Evolutionary conservation across 2,113 vertebrate genomes (phyloP).

Genomic region (Catagonus wagneri): DNA sequence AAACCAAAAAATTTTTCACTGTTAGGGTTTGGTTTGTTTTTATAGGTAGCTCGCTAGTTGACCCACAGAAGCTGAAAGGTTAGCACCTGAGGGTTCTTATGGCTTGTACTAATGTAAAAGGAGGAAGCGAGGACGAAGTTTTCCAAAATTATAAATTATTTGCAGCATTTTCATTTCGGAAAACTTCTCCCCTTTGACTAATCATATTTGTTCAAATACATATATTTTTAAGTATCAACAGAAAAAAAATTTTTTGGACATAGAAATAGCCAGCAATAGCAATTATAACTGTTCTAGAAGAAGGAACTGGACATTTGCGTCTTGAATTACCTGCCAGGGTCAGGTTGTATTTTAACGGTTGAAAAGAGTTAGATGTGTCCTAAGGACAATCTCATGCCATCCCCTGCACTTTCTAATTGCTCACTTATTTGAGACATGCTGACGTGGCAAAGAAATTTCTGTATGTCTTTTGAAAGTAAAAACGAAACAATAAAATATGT

Average conservation of each 20-base stretch:
- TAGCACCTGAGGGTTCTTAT: not conserved
- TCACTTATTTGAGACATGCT: not conserved
- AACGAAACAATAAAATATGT: too few species aligned
- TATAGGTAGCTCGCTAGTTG: not conserved
- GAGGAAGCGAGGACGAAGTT: not conserved
- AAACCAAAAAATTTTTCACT: not conserved
- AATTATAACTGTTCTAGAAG: not conserved
- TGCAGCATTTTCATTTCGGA: not conserved
- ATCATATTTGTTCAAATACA: too few species aligned
- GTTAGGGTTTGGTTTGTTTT: not conserved
- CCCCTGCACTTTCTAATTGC: not conserved
- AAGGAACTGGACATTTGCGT: not conserved
- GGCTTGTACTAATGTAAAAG: not conserved
- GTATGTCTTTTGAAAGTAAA: too few species aligned
- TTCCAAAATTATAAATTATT: constrained; percentile 17
- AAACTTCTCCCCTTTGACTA: not conserved
- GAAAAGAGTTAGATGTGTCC: not conserved
- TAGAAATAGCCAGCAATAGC: not conserved
- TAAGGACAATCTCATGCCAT: not conserved
- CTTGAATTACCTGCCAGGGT: not conserved
- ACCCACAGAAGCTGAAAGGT: not conserved
- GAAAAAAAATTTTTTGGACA: not conserved
- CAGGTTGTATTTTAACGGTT: not conserved
- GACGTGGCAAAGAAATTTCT: not conserved
- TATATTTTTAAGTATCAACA: not conserved